Evolutionary conservation across 1,140 invertebrate genomes (phyloP), one percentile per base, ranked within the genome.

Genomic region (Heliconius hewitsoni): DNA sequence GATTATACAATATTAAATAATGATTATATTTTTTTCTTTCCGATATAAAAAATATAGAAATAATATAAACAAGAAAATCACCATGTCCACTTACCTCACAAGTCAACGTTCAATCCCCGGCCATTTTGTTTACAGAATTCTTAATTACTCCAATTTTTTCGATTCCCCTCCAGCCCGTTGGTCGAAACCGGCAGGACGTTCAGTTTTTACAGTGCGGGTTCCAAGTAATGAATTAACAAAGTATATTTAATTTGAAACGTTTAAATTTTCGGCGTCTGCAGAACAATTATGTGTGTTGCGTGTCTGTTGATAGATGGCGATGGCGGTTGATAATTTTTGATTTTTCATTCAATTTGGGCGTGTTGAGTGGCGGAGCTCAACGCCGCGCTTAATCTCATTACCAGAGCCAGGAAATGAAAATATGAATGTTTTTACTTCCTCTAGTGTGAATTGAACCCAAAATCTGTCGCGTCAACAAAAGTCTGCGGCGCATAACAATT

Each of bases 71-170:
- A 52, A 52, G 0, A 6, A 52, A 52, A 52, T 19, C 18, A 19
- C 5, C 1, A 52, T 8, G 60, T 66, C 60, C 60, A 66, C 27
- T 66, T 66, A 11, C n/a, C 3, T 66, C 60, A 16, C 27, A 66
- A 66, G 60, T 27, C 27, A 66, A 23, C 11, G 11, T 2, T 23
- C 0, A 27, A 27, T 13, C 60, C 3, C 18, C 84, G 66, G 86
- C 88, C 88, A 88, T 89, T 86, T 89, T 87, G 85, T 74, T 81
- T 79, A 78, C 82, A 85, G 88, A 89, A 90, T 90, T 87, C 88
- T 88, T 88, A 88, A 89, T 89, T 88, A 87, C 85, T 81, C 70
- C 73, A 27, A 78, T 88, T 89, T 88, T 90, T 90, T 81, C 79
- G 50, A 57, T 34, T 46, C 13, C 46, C 60, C 70, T 37, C 13